Conservation (phyloP, 37 sponge, comb jelly and placozoan genomes). For the Theonella swinhoei region DNA sequence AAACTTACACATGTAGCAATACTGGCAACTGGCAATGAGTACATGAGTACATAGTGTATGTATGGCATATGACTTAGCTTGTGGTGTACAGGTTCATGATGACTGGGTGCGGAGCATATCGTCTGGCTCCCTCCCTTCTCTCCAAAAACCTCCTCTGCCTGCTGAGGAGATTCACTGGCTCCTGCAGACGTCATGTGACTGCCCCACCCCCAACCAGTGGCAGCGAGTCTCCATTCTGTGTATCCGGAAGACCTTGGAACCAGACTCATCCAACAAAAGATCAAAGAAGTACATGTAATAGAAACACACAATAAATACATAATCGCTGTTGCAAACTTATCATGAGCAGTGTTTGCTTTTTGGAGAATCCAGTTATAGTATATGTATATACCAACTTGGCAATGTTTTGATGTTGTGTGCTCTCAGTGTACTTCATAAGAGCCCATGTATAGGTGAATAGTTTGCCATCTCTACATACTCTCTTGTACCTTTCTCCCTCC, state of each 20-base stretch:
- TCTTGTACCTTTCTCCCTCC: no score
- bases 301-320: no score
- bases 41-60: no score
- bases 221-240: slow-evolving; percentile 42
- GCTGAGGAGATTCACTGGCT: slow-evolving; percentile 63
- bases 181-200: slow-evolving; percentile 71
- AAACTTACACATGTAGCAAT: neutral
- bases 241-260: slow-evolving; percentile 18
- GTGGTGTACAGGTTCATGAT: slow-evolving; percentile 66
- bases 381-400: no score
- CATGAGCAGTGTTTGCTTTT: neutral
- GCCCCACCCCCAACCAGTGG: slow-evolving; percentile 24
- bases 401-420: no score
- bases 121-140: neutral
- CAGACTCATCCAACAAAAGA: neutral
- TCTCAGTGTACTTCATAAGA: no score
- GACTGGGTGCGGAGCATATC: slow-evolving; percentile 37
- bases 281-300: neutral
- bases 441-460: no score
- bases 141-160: neutral
- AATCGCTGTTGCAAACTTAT: neutral
- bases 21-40: neutral
- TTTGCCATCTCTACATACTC: no score
- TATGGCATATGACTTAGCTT: no score
- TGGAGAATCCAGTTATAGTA: no score